Evolutionary conservation across 2,888 invertebrate genomes (phyloP).

Genomic region (Trissonchulus latispiculum): DNA sequence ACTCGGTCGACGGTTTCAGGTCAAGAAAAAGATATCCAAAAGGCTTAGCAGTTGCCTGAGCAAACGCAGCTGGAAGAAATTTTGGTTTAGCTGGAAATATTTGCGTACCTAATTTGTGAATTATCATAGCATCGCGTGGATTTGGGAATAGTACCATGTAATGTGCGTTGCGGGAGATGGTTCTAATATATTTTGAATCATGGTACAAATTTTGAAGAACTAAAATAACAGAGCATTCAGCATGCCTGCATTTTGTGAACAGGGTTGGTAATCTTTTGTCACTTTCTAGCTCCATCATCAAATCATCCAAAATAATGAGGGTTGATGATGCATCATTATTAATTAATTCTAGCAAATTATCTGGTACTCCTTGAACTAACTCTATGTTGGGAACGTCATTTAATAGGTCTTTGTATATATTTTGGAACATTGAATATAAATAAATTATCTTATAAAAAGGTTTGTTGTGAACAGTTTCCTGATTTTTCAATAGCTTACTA

Average conservation of each 20-base stretch:
- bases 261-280: neutral
- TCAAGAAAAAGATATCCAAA: conserved; percentile 14
- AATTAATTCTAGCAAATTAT: neutral
- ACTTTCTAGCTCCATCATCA: neutral
- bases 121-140: conserved; percentile 5
- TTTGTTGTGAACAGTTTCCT: neutral
- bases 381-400: neutral
- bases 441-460: neutral
- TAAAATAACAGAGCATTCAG: neutral
- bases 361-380: neutral
- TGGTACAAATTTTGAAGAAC: conserved; percentile 11
- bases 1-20: neutral
- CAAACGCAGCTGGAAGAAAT: conserved; percentile 7
- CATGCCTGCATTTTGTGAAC: neutral
- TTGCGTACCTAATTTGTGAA: conserved; percentile 4
- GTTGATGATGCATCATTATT: neutral
- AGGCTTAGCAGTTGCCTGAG: conserved; percentile 2
- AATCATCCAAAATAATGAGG: neutral
- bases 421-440: neutral
- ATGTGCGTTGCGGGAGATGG: conserved; percentile 4
- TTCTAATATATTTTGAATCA: conserved; percentile 13
- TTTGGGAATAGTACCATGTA: conserved; percentile 18
- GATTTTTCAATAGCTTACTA: neutral
- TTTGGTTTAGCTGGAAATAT: conserved; percentile 3
- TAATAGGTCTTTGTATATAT: neutral